Conservation (phyloP, 2,888 invertebrate species). For the Nephrotoma appendiculata region DNA sequence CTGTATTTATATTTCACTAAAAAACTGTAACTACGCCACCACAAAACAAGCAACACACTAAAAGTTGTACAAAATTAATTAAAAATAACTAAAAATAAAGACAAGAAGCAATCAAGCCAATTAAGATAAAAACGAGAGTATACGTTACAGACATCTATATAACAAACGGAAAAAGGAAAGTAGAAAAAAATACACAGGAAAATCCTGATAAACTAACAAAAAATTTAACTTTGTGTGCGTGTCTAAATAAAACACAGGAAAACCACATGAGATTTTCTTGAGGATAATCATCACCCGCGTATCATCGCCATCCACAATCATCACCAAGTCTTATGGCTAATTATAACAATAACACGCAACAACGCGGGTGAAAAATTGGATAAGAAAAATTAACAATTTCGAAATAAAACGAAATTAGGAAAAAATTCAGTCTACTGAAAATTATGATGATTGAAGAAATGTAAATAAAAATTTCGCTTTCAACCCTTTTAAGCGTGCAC, state of each 20-base stretch:
- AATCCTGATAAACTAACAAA: not conserved
- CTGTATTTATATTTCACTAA: not conserved
- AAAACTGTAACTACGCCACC: not conserved
- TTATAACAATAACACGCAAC: not conserved
- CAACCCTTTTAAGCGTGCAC: not conserved
- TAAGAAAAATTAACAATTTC: not conserved
- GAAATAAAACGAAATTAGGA: not conserved
- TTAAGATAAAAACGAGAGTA: not conserved
- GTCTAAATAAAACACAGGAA: not conserved
- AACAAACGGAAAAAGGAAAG: not conserved
- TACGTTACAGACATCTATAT: not conserved
- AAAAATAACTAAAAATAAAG: not conserved
- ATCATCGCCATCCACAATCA: not conserved
- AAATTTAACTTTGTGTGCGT: not conserved
- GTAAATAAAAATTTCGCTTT: not conserved
- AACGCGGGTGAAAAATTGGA: not conserved
- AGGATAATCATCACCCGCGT: not conserved
- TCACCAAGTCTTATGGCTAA: not conserved
- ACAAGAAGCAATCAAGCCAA: not conserved
- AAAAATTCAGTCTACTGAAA: not conserved
- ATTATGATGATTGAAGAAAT: not conserved
- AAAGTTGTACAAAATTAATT: not conserved
- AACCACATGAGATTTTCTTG: not conserved
- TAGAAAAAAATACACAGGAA: not conserved
- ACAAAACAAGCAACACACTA: not conserved